Evolutionary conservation across 2,797 vertebrate species (phyloP).

Genomic region (Rousettus madagascariensis): DNA sequence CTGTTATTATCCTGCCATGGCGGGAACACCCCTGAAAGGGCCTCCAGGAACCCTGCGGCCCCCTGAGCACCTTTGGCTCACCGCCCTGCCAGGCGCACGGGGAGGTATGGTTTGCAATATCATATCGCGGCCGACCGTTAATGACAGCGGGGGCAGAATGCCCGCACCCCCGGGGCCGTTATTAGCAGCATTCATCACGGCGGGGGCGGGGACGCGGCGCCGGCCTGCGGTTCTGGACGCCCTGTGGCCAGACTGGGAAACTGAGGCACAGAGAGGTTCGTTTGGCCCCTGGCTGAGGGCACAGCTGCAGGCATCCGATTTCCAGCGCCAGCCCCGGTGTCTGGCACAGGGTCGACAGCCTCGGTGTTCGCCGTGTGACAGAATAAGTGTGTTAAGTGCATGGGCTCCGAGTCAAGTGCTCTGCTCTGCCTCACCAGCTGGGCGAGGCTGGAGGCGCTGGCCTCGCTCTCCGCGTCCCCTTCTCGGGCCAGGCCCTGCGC

Average conservation of each 20-base stretch:
- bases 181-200: neutral
- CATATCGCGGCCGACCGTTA: neutral
- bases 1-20: neutral
- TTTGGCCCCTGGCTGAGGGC: neutral
- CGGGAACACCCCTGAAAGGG: neutral
- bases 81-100: neutral
- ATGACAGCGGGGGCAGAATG: neutral
- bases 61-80: neutral
- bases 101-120: neutral
- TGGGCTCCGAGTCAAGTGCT: neutral
- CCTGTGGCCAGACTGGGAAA: conserved; percentile 5
- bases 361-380: neutral
- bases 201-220: too few species aligned
- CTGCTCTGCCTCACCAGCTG: neutral
- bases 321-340: neutral
- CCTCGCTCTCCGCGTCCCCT: neutral
- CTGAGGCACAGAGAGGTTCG: neutral
- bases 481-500: neutral
- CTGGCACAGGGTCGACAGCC: neutral
- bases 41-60: neutral
- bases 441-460: neutral
- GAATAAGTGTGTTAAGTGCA: too few species aligned
- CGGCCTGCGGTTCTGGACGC: neutral
- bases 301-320: neutral
- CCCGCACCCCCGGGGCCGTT: neutral